Base-by-base conservation (phyloP, 2,113 vertebrate genomes). In the Dicrurus megarhynchus region DNA sequence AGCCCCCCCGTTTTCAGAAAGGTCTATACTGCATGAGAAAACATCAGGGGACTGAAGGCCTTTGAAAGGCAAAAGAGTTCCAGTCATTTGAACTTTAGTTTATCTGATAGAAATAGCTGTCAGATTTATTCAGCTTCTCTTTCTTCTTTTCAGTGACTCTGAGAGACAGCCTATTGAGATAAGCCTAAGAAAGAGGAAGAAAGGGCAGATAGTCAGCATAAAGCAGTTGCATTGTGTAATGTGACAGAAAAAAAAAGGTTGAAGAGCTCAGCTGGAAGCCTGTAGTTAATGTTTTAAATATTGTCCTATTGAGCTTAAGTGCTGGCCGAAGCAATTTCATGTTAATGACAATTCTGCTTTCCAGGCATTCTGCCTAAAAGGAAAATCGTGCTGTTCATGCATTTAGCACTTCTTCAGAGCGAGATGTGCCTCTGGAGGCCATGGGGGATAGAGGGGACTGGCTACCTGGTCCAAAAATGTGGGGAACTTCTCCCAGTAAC, bases 41-140 rank as follows among this genome's bases (percentile, higher is more conserved):
- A 71, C 30, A 9, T 80, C 93, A 77, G 80, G 94, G 78, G 74
- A 93, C 74, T 83, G 42, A 46, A 81, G 84, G 80, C 71, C 73
- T 97, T 97, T 97, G 96, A 97, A 97, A 97, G 88, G 87, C 93
- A 97, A 93, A 96, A 82, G 90, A 95, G 71, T 91, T 93, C 79
- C 77, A 93, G 82, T 96, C 88, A 76, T 96, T 94, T 96, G 97
- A 97, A 97, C 96, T 97, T 97, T 87, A 89, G 93, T 96, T 97
- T 95, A 97, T 97, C 97, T 96, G 97, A 97, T 97, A 90, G 92
- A 97, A 97, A 97, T 76, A 73, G 55, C 97, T 97, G 97, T 97
- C 97, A 97, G 92, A 95, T 96, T 75, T 76, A 94, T 92, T 96
- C 92, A 94, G 93, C 53, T 84, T 84, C 84, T 89, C 80, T 97